Percentiles rank a stretch among this genome's conserved stretches.
Conservation (phyloP, 2,888 invertebrate genomes). For the Blera fallax region DNA sequence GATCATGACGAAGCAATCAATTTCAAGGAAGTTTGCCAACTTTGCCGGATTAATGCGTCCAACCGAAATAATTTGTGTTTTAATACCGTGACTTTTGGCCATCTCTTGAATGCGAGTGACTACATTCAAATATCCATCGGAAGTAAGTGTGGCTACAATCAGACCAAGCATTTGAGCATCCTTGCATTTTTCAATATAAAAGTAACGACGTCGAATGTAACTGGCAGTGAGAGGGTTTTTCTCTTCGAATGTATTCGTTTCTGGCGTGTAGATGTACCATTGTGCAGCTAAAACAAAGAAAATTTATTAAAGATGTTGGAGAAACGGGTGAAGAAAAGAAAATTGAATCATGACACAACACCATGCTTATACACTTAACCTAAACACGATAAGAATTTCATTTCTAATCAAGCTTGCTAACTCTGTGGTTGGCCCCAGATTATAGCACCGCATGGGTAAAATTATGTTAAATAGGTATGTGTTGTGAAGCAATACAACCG, state of each 20-base stretch:
- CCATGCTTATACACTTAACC: too few relatives aligned
- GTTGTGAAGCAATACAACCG: too few relatives aligned
- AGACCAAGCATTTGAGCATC: constrained; percentile 94
- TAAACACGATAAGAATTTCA: too few relatives aligned
- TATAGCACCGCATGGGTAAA: too few relatives aligned
- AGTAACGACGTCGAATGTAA: constrained; percentile 91
- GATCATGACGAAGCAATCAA: constrained; percentile 95
- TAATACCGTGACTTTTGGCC: constrained; percentile 90
- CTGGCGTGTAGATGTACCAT: constrained; percentile 84
- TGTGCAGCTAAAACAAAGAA: constrained; percentile 82
- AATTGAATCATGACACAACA: too few relatives aligned
- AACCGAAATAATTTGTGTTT: constrained; percentile 94
- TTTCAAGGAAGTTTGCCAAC: constrained; percentile 94
- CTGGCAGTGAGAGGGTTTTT: constrained; percentile 82
- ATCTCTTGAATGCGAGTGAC: constrained; percentile 89
- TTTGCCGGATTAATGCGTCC: constrained; percentile 98
- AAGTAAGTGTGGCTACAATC: constrained; percentile 94
- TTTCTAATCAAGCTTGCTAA: too few relatives aligned
- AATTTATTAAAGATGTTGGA: not conserved
- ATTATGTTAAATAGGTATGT: too few relatives aligned
- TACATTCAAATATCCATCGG: constrained; percentile 89
- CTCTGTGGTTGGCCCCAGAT: too few relatives aligned
- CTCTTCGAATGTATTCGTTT: constrained; percentile 78
- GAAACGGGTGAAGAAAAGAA: not conserved
- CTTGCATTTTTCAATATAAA: constrained; percentile 93